These are phyloP conservation scores for Mus caroli DNA, from an alignment of 2,797 vertebrate species.

Conservation along the genomic window DNA sequence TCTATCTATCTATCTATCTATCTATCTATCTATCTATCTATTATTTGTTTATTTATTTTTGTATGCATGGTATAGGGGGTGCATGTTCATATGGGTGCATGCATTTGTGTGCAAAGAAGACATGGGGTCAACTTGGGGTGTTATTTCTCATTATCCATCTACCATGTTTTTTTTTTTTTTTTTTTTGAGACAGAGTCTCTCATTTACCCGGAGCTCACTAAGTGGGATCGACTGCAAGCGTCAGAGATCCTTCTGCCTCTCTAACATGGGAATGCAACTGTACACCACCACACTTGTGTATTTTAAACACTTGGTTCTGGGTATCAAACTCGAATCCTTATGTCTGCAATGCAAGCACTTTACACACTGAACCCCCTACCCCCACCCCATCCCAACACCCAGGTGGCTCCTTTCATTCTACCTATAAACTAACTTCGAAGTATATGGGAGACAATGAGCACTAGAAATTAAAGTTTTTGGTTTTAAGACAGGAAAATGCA, in stretches of 20 bases:
- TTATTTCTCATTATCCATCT: not conserved
- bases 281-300: not conserved
- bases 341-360: not conserved
- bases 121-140: not conserved
- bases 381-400: not conserved
- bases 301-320: not conserved
- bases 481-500: conserved; percentile 4
- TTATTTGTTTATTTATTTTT: no score
- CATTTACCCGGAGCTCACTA: not conserved
- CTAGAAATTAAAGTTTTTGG: conserved; percentile 40
- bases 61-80: not conserved
- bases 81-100: not conserved
- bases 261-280: not conserved
- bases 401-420: not conserved
- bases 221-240: not conserved
- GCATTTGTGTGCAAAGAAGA: not conserved
- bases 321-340: not conserved
- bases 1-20: no score
- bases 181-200: not conserved
- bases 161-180: not conserved
- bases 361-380: not conserved
- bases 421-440: conserved; percentile 43
- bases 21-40: not conserved
- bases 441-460: conserved; percentile 23
- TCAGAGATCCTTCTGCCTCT: not conserved